A percentile compares a stretch with the other conserved stretches of the same genome.
These are phyloP conservation scores for Camptogramma bilineatum DNA, from an alignment of 2,888 invertebrate species.

Conservation along the genomic window DNA sequence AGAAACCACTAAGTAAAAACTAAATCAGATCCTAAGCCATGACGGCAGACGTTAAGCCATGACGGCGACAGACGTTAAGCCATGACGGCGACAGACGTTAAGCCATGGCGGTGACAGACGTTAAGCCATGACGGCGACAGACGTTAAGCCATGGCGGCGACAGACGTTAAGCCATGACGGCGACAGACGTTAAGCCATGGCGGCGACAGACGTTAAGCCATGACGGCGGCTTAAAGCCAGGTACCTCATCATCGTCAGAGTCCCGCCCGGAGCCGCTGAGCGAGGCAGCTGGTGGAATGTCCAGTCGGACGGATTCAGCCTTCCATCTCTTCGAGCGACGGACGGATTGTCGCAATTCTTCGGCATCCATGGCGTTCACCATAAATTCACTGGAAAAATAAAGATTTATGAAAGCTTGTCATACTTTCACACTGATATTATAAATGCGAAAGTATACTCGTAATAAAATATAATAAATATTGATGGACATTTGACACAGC, in stretches of 20 bases:
- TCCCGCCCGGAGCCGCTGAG: conserved; percentile 84
- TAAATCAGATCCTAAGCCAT: too few species aligned
- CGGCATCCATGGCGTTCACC: conserved; percentile 95
- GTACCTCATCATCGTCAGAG: conserved; percentile 89
- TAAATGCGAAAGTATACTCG: too few species aligned
- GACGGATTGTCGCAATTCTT: conserved; percentile 91
- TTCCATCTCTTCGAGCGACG: conserved; percentile 88
- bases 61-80: background rate
- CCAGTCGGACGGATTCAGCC: conserved; percentile 68
- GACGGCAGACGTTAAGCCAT: too few species aligned
- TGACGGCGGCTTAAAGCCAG: background rate
- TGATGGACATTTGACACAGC: too few species aligned
- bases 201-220: too few species aligned
- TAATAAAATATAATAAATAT: too few species aligned
- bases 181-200: background rate
- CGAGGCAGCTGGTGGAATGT: conserved; percentile 73
- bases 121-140: background rate
- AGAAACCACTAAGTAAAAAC: too few species aligned
- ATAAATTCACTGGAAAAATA: conserved; percentile 88
- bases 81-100: background rate
- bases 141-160: background rate
- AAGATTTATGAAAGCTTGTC: too few species aligned
- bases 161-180: too few species aligned
- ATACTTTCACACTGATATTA: too few species aligned
- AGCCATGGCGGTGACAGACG: too few species aligned